Base-by-base conservation (phyloP, 2,888 invertebrate genomes). In the Eupithecia subumbrata region DNA sequence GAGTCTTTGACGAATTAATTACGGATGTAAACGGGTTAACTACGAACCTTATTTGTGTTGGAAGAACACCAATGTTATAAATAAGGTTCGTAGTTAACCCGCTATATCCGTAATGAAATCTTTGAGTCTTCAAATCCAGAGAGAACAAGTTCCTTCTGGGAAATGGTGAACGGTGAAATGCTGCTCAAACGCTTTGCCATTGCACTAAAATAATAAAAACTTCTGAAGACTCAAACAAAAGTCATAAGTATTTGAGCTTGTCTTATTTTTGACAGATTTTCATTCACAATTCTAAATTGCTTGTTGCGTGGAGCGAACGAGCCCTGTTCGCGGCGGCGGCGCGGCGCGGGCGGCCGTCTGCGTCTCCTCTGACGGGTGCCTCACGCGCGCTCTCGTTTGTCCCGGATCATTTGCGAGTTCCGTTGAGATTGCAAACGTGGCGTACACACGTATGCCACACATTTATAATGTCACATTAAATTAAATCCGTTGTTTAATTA, bases 311-410 rank as follows among this genome's bases (percentile, higher is more conserved):
- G n/a, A n/a, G n/a, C n/a, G n/a, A 40, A 25, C 34, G 9, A 71
- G 70, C 69, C 30, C 30, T 18, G 37, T 37, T 18, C 4, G 22
- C n/a, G 70, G n/a, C n/a, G n/a, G n/a, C 88, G 88, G 86, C 88
- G 85, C 88, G 37, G 37, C 37, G 37, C 7, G 3, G 34, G 34
- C 34, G 34, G 86, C 87, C 82, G 88, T 90, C 90, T 83, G n/a
- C 37, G 66, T 84, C 83, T 82, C 85, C 85, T 89, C 88, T 93
- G 93, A 93, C 93, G 93, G 92, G 91, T 92, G 92, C 89, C 91
- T 89, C 88, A 91, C 89, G 90, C 89, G 90, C 85, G 89, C 88
- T 87, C 84, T 90, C 91, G 92, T 92, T 91, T 91, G 89, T 91
- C 89, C 81, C 83, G 87, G 89, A 77, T 91, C 91, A 92, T 92